Evolutionary conservation across 1,140 invertebrate species (phyloP).

Genomic region (Trichogramma pretiosum): DNA sequence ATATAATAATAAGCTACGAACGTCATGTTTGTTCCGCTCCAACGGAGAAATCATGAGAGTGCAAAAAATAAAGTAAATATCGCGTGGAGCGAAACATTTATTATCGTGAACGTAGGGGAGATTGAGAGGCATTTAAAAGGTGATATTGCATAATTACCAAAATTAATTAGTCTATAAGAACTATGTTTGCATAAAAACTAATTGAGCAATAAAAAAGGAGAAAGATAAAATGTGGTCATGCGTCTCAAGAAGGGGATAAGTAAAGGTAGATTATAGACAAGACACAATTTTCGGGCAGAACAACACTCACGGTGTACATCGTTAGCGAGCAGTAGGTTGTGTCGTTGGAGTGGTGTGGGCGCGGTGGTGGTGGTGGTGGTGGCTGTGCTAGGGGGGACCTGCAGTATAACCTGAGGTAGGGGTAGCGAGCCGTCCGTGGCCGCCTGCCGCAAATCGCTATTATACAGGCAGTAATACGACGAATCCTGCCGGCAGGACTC

Average conservation of each 20-base stretch:
- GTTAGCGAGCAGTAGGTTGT: constrained; percentile 56
- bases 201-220: constrained; percentile 7
- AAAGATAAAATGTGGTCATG: constrained; percentile 33
- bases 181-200: too few species aligned
- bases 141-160: too few species aligned
- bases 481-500: too few species aligned
- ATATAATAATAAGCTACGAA: too few species aligned
- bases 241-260: too few species aligned
- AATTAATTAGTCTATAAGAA: too few species aligned
- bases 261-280: too few species aligned
- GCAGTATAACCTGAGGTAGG: constrained; percentile 63
- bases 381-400: constrained; percentile 59
- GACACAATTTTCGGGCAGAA: too few species aligned
- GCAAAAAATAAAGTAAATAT: constrained; percentile 1
- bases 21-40: too few species aligned
- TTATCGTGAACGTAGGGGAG: not conserved
- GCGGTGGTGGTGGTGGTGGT: too few species aligned
- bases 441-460: not conserved
- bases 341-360: constrained; percentile 54
- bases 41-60: too few species aligned
- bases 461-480: not conserved
- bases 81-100: not conserved
- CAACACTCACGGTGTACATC: constrained; percentile 66
- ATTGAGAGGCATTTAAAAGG: not conserved
- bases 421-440: constrained; percentile 31